A percentile compares a stretch with the other conserved stretches of the same genome.
Evolutionary conservation across 2,113 vertebrate species (phyloP).

Genomic region (Camelus bactrianus): DNA sequence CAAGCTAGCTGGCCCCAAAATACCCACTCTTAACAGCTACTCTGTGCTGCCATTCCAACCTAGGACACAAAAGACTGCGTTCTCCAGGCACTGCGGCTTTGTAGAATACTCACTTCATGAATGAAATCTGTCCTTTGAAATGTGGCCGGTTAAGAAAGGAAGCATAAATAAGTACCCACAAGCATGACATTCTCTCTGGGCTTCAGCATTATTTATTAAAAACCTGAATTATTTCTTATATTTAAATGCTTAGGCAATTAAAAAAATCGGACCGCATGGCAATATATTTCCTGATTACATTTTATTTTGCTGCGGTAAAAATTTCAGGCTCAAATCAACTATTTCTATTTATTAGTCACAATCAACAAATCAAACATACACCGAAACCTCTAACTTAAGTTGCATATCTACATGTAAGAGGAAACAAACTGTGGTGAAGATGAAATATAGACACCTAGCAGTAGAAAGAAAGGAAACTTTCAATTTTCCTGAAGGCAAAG

Average conservation of each 20-base stretch:
- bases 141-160: neutral
- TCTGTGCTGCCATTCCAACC: neutral
- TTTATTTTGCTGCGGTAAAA: conserved; percentile 1
- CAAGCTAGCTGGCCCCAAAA: neutral
- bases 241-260: conserved; percentile 1
- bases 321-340: neutral
- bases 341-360: conserved; percentile 9
- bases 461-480: neutral
- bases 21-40: neutral
- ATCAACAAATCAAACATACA: neutral
- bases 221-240: neutral
- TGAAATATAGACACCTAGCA: neutral
- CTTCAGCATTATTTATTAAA: neutral
- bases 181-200: neutral
- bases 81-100: neutral
- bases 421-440: neutral
- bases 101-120: neutral
- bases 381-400: neutral
- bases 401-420: neutral
- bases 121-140: neutral
- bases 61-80: neutral
- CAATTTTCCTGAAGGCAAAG: neutral
- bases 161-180: neutral
- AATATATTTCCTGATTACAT: neutral
- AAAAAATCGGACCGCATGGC: neutral